These are phyloP conservation scores for Chlorops oryzae DNA, from an alignment of 1,140 invertebrate genomes.

Conservation along the genomic window DNA sequence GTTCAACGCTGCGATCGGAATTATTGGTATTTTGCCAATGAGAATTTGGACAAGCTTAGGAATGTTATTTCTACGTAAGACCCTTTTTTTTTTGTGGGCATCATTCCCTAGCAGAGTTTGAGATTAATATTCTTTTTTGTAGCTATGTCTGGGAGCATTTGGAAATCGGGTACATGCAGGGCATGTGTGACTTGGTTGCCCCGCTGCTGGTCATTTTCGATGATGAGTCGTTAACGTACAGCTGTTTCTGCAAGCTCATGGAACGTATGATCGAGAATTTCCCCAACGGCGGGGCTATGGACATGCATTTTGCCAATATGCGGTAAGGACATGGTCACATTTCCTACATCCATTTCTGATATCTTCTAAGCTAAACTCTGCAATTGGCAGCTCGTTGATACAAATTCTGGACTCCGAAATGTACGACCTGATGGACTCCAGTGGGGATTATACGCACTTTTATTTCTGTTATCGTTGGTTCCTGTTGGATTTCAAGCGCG, in stretches of 20 bases:
- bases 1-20: slow-evolving; percentile 91
- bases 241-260: slow-evolving; percentile 84
- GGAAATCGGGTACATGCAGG: slow-evolving; percentile 78
- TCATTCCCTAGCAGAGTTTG: background rate
- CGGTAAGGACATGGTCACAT: slow-evolving; percentile 49
- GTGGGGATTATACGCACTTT: slow-evolving; percentile 90
- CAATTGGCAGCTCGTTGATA: slow-evolving; percentile 59
- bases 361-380: background rate
- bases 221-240: slow-evolving; percentile 80
- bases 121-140: slow-evolving; percentile 20
- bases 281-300: slow-evolving; percentile 84
- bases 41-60: slow-evolving; percentile 88
- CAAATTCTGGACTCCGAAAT: slow-evolving; percentile 85
- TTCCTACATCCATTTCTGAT: background rate
- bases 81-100: background rate
- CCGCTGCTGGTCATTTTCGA: slow-evolving; percentile 83
- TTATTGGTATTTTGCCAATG: slow-evolving; percentile 81
- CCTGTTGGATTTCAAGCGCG: slow-evolving; percentile 60
- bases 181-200: slow-evolving; percentile 90
- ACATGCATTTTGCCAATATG: slow-evolving; percentile 89
- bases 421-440: slow-evolving; percentile 85
- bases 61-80: slow-evolving; percentile 93
- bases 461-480: slow-evolving; percentile 94
- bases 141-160: slow-evolving; percentile 91
- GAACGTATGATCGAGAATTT: slow-evolving; percentile 80